These are phyloP conservation scores for Microtus pennsylvanicus DNA, from an alignment of 2,113 vertebrate genomes.

Conservation along the genomic window DNA sequence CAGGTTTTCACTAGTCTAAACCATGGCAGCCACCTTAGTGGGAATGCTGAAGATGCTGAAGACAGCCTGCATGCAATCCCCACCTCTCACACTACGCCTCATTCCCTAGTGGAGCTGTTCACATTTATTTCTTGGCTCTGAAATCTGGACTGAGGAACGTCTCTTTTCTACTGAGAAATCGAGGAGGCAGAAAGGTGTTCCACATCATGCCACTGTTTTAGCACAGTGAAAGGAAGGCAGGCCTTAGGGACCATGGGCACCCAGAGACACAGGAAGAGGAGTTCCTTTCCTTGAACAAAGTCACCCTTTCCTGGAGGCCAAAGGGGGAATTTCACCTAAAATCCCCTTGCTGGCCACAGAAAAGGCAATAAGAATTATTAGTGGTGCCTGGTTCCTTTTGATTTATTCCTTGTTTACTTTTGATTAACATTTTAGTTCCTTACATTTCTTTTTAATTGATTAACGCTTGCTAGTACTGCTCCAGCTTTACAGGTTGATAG, in stretches of 20 bases:
- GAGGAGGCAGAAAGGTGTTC: background rate
- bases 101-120: background rate
- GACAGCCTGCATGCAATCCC: background rate
- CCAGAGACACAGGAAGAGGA: conserved; percentile 28
- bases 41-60: background rate
- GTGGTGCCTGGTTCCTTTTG: conserved; percentile 43
- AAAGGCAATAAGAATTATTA: conserved; percentile 47
- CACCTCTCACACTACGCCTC: background rate
- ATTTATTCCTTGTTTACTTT: conserved; percentile 65
- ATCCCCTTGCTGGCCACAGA: background rate
- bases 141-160: background rate
- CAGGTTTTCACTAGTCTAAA: background rate
- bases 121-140: background rate
- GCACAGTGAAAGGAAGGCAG: background rate
- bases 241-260: background rate
- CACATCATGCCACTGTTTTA: background rate
- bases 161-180: conserved; percentile 44
- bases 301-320: conserved; percentile 34
- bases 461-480: background rate
- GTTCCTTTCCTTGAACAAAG: background rate
- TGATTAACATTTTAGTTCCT: conserved; percentile 61
- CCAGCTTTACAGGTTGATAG: background rate
- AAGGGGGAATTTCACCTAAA: conserved; percentile 65
- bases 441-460: conserved; percentile 61
- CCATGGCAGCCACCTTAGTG: background rate